Percentiles rank a stretch among this genome's conserved stretches.
These are phyloP conservation scores for Lytechinus variegatus DNA, from an alignment of 35 echinoderm and acorn worm genomes.

Conservation along the genomic window DNA sequence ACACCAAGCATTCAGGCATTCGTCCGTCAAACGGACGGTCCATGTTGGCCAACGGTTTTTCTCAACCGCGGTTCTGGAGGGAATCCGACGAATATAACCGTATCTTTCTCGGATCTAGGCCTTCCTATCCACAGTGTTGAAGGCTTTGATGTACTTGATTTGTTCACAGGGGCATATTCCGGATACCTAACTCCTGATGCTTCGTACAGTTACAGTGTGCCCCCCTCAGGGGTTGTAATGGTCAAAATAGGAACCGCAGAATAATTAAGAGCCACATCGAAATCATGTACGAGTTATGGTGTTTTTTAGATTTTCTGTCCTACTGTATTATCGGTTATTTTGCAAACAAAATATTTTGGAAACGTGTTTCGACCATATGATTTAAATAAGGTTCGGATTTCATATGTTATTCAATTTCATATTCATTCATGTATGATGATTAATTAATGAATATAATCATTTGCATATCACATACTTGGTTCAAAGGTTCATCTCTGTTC, in stretches of 20 bases:
- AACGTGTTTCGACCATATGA: no score
- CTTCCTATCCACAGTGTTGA: constrained; percentile 50
- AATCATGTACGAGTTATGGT: not conserved
- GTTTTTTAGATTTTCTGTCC: not conserved
- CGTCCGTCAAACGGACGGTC: constrained; percentile 31
- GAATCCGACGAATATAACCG: constrained; percentile 39
- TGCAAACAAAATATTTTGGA: no score
- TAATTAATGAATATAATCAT: no score
- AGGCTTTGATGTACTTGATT: constrained; percentile 61
- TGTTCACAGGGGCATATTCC: constrained; percentile 60
- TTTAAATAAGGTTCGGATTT: no score
- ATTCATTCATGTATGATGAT: no score
- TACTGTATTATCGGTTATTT: not conserved
- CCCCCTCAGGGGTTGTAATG: constrained; percentile 46
- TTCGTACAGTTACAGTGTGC: constrained; percentile 50
- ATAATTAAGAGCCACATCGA: not conserved
- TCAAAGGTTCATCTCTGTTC: no score
- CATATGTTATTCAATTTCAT: no score
- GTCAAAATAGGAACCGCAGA: constrained; percentile 57
- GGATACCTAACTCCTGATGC: constrained; percentile 63
- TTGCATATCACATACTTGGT: no score
- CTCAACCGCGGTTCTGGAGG: constrained; percentile 45
- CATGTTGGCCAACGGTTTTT: constrained; percentile 51
- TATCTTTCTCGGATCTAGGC: constrained; percentile 51
- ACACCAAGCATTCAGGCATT: constrained; percentile 39